phyloP scores from a whole-genome alignment of 2,113 vertebrate genomes.

The Seriola quinqueradiata region DNA sequence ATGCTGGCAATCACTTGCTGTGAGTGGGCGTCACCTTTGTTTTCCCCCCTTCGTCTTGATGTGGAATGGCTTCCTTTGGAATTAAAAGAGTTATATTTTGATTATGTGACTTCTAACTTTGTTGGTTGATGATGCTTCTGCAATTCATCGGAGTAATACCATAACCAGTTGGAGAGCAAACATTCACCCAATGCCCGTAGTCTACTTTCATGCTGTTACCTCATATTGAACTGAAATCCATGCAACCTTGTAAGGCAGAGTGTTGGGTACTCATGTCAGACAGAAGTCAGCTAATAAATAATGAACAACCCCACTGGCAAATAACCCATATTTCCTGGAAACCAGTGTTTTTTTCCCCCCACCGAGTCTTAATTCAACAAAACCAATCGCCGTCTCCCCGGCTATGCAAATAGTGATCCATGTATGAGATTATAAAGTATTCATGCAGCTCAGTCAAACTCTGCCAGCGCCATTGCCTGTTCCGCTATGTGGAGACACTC shows the following conservation, averaged over 20 bases:
- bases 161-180: not conserved
- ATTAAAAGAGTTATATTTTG: conserved; percentile 5
- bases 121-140: not conserved
- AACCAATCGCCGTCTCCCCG: not conserved
- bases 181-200: not conserved
- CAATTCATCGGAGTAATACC: too few species aligned
- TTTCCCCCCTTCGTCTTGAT: not conserved
- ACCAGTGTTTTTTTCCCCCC: not conserved
- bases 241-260: not conserved
- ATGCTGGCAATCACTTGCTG: conserved; percentile 25
- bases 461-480: conserved; percentile 32
- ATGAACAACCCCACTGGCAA: conserved; percentile 3
- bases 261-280: not conserved
- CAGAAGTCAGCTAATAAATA: not conserved
- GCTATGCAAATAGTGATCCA: conserved; percentile 38
- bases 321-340: conserved; percentile 5
- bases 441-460: conserved; percentile 31
- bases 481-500: conserved; percentile 20
- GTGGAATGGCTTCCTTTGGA: not conserved
- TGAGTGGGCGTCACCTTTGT: conserved; percentile 20
- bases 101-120: not conserved
- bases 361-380: conserved; percentile 23
- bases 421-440: conserved; percentile 48
- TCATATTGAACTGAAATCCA: not conserved
- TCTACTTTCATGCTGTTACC: not conserved